Percentiles rank a stretch among this genome's conserved stretches.
Conservation (phyloP, 1,140 invertebrate genomes). For the Drosophila pruinosa region DNA sequence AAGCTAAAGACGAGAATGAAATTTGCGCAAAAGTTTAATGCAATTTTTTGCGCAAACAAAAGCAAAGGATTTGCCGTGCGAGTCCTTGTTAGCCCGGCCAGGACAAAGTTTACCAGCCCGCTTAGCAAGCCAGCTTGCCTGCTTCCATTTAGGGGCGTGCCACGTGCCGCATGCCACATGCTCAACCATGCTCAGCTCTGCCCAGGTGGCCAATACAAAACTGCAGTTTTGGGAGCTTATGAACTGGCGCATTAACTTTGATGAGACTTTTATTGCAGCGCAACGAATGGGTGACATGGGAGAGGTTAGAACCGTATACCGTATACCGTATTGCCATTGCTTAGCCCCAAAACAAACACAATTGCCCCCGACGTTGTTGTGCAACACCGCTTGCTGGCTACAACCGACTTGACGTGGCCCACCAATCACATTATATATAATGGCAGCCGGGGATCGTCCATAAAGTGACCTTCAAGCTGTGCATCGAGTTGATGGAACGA, state of each 20-base stretch:
- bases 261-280: conserved; percentile 60
- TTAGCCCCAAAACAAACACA: background rate
- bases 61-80: conserved; percentile 22
- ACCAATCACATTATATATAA: background rate
- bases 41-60: conserved; percentile 51
- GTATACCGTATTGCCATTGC: background rate
- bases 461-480: background rate
- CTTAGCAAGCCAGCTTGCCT: conserved; percentile 19
- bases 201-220: conserved; percentile 66
- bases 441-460: background rate
- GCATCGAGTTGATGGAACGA: background rate
- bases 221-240: conserved; percentile 66
- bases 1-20: conserved; percentile 11
- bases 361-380: background rate
- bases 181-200: background rate
- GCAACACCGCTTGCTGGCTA: background rate
- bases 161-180: conserved; percentile 31
- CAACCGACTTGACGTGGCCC: background rate
- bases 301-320: conserved; percentile 5
- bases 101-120: conserved; percentile 48
- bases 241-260: conserved; percentile 65
- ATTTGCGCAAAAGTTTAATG: conserved; percentile 72
- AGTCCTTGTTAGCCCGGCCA: conserved; percentile 15
- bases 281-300: conserved; percentile 25
- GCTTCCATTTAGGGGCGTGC: conserved; percentile 32